Evolutionary conservation across 2,888 invertebrate genomes (phyloP), one percentile per base, ranked within the genome.

Genomic region (Habrosyne pyritoides): DNA sequence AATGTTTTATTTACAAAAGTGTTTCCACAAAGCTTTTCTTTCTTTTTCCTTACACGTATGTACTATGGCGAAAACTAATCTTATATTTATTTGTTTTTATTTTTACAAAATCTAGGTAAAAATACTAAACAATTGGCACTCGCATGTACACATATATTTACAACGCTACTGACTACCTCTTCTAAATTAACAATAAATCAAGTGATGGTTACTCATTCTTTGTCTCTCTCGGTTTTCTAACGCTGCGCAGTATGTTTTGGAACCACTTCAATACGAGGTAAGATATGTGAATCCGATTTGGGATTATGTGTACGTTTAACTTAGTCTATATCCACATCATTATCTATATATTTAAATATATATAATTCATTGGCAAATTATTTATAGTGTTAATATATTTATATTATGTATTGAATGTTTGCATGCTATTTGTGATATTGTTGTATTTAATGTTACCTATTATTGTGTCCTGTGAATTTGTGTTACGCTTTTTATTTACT

Each of bases 261-360:
- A 98, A 97, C 95, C 97, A 98, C 97, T 98, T 98, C 97, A 98
- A 98, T 93, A 96, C 97, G 95, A 98, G 98, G 98, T 98, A 98
- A 98, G 98, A 95, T 64, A 79, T 85, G 76, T 80, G 73, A 69
- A 78, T 71, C 71, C 66, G 77, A 79, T 64, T 73, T 83, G 82
- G 83, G 83, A 79, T 78, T 81, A 73, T 78, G 77, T 86, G 79
- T 81, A 73, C 77, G 73, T 67, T 65, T 55, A 47, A 55, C 47
- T 50, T 66, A 64, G 60, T 53, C 55, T 52, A 55, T 53, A 42
- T 62, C 61, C 65, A 54, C 63, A 54, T 62, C 63, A 59, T 22
- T 50, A 50, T 50, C 2, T 62, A 55, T 50, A 64, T 58, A 61
- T 60, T 30, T 61, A 53, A 56, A 14, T 67, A 67, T 67, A 56